Evolutionary conservation across 2,113 vertebrate species (phyloP), one percentile per base, ranked within the genome.

Genomic region (Protobothrops flavoviridis): DNA sequence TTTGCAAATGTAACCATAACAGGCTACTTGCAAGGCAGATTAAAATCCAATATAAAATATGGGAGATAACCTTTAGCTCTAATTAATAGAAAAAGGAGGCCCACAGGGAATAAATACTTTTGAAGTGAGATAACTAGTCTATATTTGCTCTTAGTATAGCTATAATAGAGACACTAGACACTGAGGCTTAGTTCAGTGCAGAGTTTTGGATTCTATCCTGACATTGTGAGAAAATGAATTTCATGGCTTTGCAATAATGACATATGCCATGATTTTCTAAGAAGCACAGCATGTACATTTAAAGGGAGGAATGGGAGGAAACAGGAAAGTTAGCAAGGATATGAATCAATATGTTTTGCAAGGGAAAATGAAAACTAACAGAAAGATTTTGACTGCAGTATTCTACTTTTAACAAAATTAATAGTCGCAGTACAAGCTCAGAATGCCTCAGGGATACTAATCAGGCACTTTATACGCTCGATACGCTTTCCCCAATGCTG

Each of bases 171-270:
- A 39, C 1, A 0, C 8, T 93, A 85, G 2, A 20, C 0, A 29
- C 45, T 74, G 45, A 13, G 53, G 2, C 2, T 90, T 5, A 5
- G 24, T 3, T 26, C 92, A 91, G 33, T 91, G 90, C 88, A 94
- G 89, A 96, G 87, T 5, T 13, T 94, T 74, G 90, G 53, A 91
- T 4, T 3, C 0, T 33, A 39, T 53, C 87, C 11, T 61, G 85
- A 24, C 45, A 56, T 88, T 0, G 13, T 92, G 93, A 93, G 87
- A n/a, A 92, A 96, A 86, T 92, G 92, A 87, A 92, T 50, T 13
- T 61, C 3, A 23, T 85, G n/a, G 81, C 92, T 93, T 11, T 52
- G 88, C 6, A 94, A 17, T 91, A 95, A 91, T 95, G 81, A 87
- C 20, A 64, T 85, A 92, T 69, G 74, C 15, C 94, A 90, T 9